Conservation (phyloP, 1,140 invertebrate species). For the Stegodyphus dumicola region DNA sequence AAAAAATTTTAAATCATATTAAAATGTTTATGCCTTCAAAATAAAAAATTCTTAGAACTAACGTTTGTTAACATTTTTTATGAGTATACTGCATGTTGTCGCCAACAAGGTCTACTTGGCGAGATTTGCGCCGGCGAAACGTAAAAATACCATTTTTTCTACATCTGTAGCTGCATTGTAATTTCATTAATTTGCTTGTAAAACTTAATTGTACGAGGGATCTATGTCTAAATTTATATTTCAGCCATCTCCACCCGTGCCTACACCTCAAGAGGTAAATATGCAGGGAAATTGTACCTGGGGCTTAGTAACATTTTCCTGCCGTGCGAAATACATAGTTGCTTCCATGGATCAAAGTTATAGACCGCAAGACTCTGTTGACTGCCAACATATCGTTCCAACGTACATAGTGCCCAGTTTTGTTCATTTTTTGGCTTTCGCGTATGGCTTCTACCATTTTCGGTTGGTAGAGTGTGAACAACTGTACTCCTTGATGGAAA, state of each 20-base stretch:
- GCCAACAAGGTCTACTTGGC: no score
- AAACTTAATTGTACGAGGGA: no score
- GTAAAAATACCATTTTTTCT: no score
- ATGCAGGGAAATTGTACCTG: slow-evolving; percentile 36
- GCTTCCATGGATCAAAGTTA: background rate
- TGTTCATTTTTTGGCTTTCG: slow-evolving; percentile 80
- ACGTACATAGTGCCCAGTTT: slow-evolving; percentile 83
- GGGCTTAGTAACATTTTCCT: slow-evolving; percentile 21
- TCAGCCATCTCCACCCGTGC: slow-evolving; percentile 19
- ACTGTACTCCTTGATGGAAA: slow-evolving; percentile 88
- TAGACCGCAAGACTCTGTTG: background rate
- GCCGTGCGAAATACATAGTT: slow-evolving; percentile 28
- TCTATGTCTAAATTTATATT: background rate
- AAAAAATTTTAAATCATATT: no score
- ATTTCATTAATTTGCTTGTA: no score
- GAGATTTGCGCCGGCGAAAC: no score
- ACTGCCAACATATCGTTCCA: slow-evolving; percentile 70
- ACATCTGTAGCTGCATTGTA: no score
- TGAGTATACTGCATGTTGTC: no score
- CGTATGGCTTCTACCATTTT: slow-evolving; percentile 83
- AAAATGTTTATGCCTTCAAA: no score
- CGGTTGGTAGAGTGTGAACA: slow-evolving; percentile 87
- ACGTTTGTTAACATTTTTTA: no score
- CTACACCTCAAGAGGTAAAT: slow-evolving; percentile 19
- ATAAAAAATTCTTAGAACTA: no score